Percentiles rank a stretch among this genome's conserved stretches.
phyloP scores from a whole-genome alignment of 2,888 invertebrate species.

The Pristionchus entomophagus region DNA sequence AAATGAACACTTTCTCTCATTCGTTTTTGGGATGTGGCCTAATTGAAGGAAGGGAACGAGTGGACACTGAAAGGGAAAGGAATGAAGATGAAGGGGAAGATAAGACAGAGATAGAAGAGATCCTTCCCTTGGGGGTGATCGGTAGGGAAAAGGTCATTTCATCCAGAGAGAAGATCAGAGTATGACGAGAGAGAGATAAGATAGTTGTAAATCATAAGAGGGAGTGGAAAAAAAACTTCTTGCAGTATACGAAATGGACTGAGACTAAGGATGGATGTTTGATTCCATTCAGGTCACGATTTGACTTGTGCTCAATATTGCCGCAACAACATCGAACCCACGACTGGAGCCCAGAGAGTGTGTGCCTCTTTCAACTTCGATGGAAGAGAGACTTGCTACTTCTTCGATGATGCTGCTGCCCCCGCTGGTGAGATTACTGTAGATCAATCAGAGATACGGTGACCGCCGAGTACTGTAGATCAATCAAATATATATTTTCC shows the following conservation, averaged over 20 bases:
- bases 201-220: background rate
- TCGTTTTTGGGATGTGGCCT: slow-evolving; percentile 36
- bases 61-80: slow-evolving; percentile 12
- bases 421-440: slow-evolving; percentile 58
- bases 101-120: background rate
- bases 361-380: slow-evolving; percentile 76
- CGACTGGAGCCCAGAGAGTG: slow-evolving; percentile 75
- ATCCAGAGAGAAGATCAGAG: background rate
- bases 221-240: slow-evolving; percentile 4
- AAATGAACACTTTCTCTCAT: slow-evolving; percentile 21
- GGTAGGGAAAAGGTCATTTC: background rate
- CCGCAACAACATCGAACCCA: slow-evolving; percentile 75
- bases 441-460: background rate
- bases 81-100: slow-evolving; percentile 1
- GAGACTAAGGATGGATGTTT: background rate
- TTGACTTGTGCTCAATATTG: slow-evolving; percentile 76
- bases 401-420: slow-evolving; percentile 76
- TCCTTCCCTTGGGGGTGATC: no score
- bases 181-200: background rate
- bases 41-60: slow-evolving; percentile 43
- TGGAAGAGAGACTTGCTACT: slow-evolving; percentile 76
- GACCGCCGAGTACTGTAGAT: background rate
- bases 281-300: slow-evolving; percentile 67
- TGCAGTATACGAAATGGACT: background rate
- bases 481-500: background rate